Evolutionary conservation across 2,888 invertebrate species (phyloP), one percentile per base, ranked within the genome.

Genomic region (Panzeria rudis): DNA sequence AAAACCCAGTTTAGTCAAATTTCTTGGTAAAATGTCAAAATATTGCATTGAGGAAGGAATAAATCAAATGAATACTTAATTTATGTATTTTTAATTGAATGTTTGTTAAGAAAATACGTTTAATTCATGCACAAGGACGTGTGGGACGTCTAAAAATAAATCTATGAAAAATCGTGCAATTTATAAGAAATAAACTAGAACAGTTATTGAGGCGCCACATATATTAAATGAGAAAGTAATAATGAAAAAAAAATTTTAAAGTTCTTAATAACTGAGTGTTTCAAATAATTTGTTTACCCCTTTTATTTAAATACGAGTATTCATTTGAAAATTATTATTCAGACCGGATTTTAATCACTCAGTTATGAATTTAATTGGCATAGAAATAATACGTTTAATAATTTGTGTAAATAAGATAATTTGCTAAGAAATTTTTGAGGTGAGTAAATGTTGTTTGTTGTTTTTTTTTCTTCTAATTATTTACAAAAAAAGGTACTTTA

Each of bases 91-190:
- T 66, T 56, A 76, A 76, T 66, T 44, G 20, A 54, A 6, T 35
- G 68, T 61, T 52, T 62, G n/a, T n/a, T n/a, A 41, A 56, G 6
- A 41, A 41, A 71, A 56, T 44, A 41, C n/a, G 8, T 38, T 50
- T 25, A 69, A 54, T 35, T 44, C 20, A 59, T 59, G 59, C 68
- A 68, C 68, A 81, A 83, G 76, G 82, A 83, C 76, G 71, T 77
- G 64, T 83, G 76, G 76, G 71, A 25, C 13, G 54, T 59, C 59
- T 64, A 72, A 13, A 77, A 83, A 71, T 77, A 83, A 66, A 80
- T 23, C 38, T 6, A 66, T 80, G 66, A 66, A 59, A 73, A 66
- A 59, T 72, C 41, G 23, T 79, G 5, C n/a, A 59, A 4, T 52
- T 71, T 41, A 32, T 41, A 23, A 54, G 68, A 56, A 80, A 73